Evolutionary conservation across 2,797 vertebrate species (phyloP), one percentile per base, ranked within the genome.

Genomic region (Craterocephalus amniculus): DNA sequence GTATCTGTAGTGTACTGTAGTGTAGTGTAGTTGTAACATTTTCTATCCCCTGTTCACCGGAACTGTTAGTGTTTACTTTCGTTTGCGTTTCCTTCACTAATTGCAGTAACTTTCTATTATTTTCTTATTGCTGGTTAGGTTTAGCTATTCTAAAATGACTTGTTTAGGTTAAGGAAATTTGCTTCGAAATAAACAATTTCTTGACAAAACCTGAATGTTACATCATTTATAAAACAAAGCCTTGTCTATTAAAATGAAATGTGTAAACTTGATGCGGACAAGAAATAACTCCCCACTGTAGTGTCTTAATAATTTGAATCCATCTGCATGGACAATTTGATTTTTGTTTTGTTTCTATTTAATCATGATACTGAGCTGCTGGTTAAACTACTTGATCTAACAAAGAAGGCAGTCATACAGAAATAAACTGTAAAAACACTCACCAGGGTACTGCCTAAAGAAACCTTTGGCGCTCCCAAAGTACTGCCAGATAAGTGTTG

Each of bases 391-490:
- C 22, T 24, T 2, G n/a, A 24, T 4, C 9, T 22, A 24, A 24
- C 22, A 51, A 51, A 11, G n/a, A 12, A 10, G n/a, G 9, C 20
- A 10, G n/a, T 22, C 20, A 43, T 18, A 36, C 11, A 38, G 22
- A 59, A 38, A 38, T 16, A 58, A 6, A 35, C 18, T 22, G 24
- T 26, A 20, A n/a, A 11, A 73, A 18, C 31, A 79, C 90, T 88
- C 84, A 99, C 97, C 97, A 58, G 97, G 97, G 73, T 99, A 99
- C 78, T 98, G 97, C 71, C 97, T 95, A 86, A 99, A 99, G 94
- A 99, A 99, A 58, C 97, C 97, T 85, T 98, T 99, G 61, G 97
- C 96, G 12, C 97, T 99, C 81, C 97, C 97, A 83, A 99, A 99
- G 85, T 99, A 99, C 76, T 99, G 97, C 97, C 97, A 99, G 79